Evolutionary conservation across 2,113 vertebrate genomes (phyloP).

Genomic region (Haemorhous mexicanus): DNA sequence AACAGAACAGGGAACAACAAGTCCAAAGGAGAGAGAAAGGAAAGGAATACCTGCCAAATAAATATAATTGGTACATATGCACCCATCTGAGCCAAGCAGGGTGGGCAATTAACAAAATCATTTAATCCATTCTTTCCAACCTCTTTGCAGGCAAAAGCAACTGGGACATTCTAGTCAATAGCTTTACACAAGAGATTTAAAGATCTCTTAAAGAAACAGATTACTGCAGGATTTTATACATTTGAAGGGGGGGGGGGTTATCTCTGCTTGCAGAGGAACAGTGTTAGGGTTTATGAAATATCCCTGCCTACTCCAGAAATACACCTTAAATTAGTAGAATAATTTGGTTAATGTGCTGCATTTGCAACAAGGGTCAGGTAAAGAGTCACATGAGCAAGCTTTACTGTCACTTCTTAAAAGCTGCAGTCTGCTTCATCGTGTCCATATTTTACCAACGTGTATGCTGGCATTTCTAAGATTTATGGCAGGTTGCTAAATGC

Average conservation of each 20-base stretch:
- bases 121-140: background rate
- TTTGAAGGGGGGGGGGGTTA: background rate
- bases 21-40: background rate
- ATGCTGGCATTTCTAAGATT: background rate
- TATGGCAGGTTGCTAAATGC: background rate
- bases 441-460: background rate
- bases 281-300: background rate
- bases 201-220: background rate
- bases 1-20: background rate
- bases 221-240: background rate
- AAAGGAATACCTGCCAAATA: constrained; percentile 7
- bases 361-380: background rate
- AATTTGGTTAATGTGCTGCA: background rate
- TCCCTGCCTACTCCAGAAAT: background rate
- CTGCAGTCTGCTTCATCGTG: background rate
- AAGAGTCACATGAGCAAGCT: background rate
- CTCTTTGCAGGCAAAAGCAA: background rate
- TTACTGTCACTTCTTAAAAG: background rate
- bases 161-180: background rate
- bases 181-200: background rate
- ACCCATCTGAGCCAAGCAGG: background rate
- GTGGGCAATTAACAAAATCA: background rate
- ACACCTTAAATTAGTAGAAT: background rate
- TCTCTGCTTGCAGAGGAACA: background rate
- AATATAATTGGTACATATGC: background rate